Evolutionary conservation across 1,140 invertebrate genomes (phyloP), one percentile per base, ranked within the genome.

Genomic region (Streblospio benedicti): DNA sequence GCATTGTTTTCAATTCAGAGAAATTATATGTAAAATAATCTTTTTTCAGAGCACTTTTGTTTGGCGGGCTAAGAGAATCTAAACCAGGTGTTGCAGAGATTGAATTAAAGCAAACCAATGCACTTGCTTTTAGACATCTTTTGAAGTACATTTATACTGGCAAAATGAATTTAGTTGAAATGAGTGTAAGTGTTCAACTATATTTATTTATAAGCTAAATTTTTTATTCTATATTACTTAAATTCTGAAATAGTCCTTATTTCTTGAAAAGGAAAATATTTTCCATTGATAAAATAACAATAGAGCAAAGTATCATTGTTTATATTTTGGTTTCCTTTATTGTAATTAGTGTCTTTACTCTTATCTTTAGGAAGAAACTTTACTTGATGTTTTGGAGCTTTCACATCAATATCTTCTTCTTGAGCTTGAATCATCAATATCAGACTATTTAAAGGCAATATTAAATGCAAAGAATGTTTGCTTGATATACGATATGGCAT

Each of bases 111-210:
- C 88, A 87, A 65, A 85, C 92, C 30, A 88, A 88, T n/a, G 75
- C 93, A 23, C 82, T 85, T 60, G 89, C 93, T 20, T 98, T 99
- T 70, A 91, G 91, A 76, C 84, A 85, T 50, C 79, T 99, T 0
- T 79, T 98, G 0, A 87, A 90, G 69, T 99, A 99, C 79, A 92
- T 99, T 50, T 99, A 99, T 74, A 93, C 90, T 59, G 90, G 91
- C 35, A 86, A 86, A 65, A 87, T 97, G 82, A 87, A 87, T 50
- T 79, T 97, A 30, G 83, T 85, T 16, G 84, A 87, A 64, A 80
- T 93, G 61, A 87, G 88, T 70, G 81, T 84, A 74, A 57, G 63
- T 71, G 43, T 51, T 60, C 5, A 47, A 23, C n/a, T 53, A 1
- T 25, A 30, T n/a, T n/a, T n/a, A n/a, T n/a, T n/a, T n/a, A n/a